Evolutionary conservation across 2,113 vertebrate species (phyloP).

Genomic region (Suricata suricatta): DNA sequence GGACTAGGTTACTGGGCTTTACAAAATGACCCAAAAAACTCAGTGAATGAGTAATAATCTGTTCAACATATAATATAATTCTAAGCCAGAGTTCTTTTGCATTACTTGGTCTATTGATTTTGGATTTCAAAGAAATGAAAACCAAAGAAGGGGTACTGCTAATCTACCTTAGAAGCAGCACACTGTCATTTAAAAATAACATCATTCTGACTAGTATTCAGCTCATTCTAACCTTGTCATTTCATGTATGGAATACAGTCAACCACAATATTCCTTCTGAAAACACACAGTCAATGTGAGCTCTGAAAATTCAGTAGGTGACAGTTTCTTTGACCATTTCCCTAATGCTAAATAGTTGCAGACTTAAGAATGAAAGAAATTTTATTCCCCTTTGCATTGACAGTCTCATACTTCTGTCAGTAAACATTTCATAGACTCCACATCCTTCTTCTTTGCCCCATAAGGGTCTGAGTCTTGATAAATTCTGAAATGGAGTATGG

Average conservation of each 20-base stretch:
- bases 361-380: neutral
- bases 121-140: slow-evolving; percentile 45
- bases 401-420: neutral
- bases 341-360: neutral
- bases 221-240: neutral
- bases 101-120: slow-evolving; percentile 50
- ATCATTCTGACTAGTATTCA: slow-evolving; percentile 10
- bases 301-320: slow-evolving; percentile 6
- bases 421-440: neutral
- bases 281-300: neutral
- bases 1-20: slow-evolving; percentile 30
- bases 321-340: neutral
- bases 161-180: slow-evolving; percentile 1
- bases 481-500: neutral
- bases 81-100: slow-evolving; percentile 44
- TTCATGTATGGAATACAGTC: neutral
- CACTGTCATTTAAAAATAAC: neutral
- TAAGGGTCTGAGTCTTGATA: neutral
- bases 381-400: neutral
- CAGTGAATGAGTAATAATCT: slow-evolving; percentile 11
- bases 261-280: neutral
- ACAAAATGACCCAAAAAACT: slow-evolving; percentile 17
- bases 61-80: slow-evolving; percentile 9
- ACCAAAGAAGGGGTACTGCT: neutral
- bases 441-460: neutral